Evolutionary conservation across 2,797 vertebrate genomes (phyloP).

Genomic region (Morus bassanus): DNA sequence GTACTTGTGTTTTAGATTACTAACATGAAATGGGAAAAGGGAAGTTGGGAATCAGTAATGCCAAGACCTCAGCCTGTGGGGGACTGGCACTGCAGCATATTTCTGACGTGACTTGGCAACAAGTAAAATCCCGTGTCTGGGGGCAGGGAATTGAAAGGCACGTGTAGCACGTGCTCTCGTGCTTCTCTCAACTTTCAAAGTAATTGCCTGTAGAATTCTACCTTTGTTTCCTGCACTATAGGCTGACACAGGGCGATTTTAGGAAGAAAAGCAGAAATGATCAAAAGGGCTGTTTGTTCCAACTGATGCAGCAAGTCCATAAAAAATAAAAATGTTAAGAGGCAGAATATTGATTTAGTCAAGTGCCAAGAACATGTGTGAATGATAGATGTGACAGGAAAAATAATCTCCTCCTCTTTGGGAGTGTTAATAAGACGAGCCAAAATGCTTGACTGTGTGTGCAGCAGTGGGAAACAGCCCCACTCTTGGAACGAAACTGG

Average conservation of each 20-base stretch:
- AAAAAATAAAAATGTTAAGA: constrained; percentile 22
- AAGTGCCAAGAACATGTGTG: not conserved
- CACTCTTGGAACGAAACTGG: not conserved
- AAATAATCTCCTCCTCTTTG: not conserved
- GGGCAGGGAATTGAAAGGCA: constrained; percentile 24
- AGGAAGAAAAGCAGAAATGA: not conserved
- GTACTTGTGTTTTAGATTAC: constrained; percentile 1
- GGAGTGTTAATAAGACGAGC: not conserved
- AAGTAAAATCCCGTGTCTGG: not conserved
- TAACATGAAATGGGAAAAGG: not conserved
- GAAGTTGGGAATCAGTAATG: not conserved
- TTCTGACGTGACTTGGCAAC: constrained; percentile 28
- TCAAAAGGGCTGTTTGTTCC: not conserved
- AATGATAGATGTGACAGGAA: constrained; percentile 3
- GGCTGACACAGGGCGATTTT: constrained; percentile 14
- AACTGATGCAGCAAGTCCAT: not conserved
- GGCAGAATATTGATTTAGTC: constrained; percentile 20
- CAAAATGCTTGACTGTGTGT: not conserved
- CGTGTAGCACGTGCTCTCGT: not conserved
- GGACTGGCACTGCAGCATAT: not conserved
- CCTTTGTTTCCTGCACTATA: not conserved
- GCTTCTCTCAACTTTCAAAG: not conserved
- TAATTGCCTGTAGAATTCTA: constrained; percentile 11
- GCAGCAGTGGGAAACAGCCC: not conserved
- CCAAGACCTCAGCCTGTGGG: not conserved